Evolutionary conservation across 23 tunicate species (phyloP).

Genomic region (Oikopleura vanhoeffeni): DNA sequence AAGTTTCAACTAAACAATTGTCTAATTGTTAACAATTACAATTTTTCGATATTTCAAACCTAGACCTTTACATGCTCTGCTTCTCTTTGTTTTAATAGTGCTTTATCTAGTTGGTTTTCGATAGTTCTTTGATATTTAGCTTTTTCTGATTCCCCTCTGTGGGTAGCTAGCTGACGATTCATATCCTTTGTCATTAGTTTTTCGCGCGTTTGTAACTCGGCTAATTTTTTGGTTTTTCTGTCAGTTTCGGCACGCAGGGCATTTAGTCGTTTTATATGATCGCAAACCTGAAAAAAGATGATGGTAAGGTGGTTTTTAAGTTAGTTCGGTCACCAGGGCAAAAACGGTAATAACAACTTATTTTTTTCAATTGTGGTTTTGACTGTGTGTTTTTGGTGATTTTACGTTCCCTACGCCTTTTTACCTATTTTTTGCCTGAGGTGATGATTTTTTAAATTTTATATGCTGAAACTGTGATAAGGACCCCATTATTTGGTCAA

Average conservation of each 20-base stretch:
- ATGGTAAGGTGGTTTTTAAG: not conserved
- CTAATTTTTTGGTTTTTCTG: not conserved
- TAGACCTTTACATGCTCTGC: slow-evolving; percentile 13
- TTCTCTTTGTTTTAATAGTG: not conserved
- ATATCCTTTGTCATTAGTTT: not conserved
- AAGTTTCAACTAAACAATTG: too few relatives aligned
- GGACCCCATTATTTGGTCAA: too few relatives aligned
- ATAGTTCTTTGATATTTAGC: not conserved
- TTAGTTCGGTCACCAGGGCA: too few relatives aligned
- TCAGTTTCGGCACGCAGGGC: slow-evolving; percentile 12
- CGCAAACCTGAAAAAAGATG: not conserved
- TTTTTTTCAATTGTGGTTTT: too few relatives aligned
- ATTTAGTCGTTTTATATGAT: not conserved
- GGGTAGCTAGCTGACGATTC: not conserved
- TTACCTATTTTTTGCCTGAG: too few relatives aligned
- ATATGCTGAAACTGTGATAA: too few relatives aligned
- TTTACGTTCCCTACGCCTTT: too few relatives aligned
- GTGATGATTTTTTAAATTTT: too few relatives aligned
- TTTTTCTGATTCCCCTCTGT: not conserved
- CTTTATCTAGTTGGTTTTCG: slow-evolving; percentile 1
- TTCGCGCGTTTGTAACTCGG: not conserved
- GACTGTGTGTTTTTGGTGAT: too few relatives aligned
- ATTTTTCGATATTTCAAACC: too few relatives aligned
- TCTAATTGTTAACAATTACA: too few relatives aligned
- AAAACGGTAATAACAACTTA: too few relatives aligned